Percentiles rank a stretch among this genome's conserved stretches.
phyloP scores from a whole-genome alignment of 2,888 invertebrate species.

The Microplitis manilae region DNA sequence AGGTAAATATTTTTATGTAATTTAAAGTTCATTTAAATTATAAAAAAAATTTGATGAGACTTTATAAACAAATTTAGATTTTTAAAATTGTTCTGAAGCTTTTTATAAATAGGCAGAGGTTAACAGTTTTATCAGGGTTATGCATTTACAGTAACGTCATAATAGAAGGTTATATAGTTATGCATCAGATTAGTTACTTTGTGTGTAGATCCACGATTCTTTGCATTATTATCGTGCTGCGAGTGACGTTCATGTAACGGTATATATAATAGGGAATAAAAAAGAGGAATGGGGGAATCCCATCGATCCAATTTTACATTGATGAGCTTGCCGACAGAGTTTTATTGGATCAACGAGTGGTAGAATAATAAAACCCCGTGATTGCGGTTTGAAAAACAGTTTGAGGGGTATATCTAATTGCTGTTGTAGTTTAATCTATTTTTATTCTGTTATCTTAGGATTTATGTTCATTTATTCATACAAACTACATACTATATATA shows the following conservation, averaged over 20 bases:
- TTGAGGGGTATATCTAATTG: neutral
- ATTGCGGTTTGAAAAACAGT: neutral
- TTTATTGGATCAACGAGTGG: conserved; percentile 17
- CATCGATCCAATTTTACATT: conserved; percentile 39
- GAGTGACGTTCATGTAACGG: neutral
- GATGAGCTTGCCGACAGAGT: conserved; percentile 24
- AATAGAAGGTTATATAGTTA: no score
- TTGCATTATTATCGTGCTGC: no score
- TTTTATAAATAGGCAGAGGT: no score
- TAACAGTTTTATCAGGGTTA: no score
- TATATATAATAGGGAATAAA: conserved; percentile 1
- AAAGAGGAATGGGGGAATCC: conserved; percentile 16
- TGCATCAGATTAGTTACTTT: no score
- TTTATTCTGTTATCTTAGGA: no score
- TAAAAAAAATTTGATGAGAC: neutral
- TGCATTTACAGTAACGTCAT: no score
- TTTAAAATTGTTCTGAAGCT: no score
- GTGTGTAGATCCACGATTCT: no score
- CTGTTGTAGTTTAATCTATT: no score
- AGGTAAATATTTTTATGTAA: neutral
- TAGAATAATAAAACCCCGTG: conserved; percentile 17
- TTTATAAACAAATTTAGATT: neutral
- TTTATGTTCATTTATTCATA: no score
- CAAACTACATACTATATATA: no score
- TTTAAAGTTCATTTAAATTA: neutral